Evolutionary conservation across 2,888 invertebrate genomes (phyloP).

Genomic region (Dioctria linearis): DNA sequence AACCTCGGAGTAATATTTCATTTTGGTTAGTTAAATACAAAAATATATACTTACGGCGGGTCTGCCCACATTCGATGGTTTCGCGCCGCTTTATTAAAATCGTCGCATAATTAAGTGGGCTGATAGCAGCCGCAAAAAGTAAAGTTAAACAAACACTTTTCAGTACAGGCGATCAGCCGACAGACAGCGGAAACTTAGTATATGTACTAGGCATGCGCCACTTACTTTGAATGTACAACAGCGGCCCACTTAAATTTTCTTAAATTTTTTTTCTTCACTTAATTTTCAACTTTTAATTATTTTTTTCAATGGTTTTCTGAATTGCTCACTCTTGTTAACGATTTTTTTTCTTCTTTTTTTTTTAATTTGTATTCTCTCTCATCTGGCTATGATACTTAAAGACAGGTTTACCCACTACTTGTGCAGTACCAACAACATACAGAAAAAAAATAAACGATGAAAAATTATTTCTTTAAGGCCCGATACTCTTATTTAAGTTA

Average conservation of each 20-base stretch:
- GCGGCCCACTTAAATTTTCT: conserved; percentile 34
- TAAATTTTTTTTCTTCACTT: conserved; percentile 25
- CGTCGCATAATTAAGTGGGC: conserved; percentile 44
- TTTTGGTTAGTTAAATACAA: background rate
- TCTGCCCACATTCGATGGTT: conserved; percentile 38
- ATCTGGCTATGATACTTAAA: background rate
- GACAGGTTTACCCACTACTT: conserved; percentile 40
- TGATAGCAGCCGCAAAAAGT: conserved; percentile 20
- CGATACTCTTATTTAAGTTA: too few species aligned
- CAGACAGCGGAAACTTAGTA: background rate
- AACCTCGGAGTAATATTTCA: conserved; percentile 10
- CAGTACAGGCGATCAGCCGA: conserved; percentile 1
- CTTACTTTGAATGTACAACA: background rate
- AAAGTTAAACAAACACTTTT: background rate
- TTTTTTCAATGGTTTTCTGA: background rate
- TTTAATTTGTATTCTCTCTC: conserved; percentile 15
- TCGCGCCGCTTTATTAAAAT: conserved; percentile 13
- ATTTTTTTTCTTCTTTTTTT: background rate
- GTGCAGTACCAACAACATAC: background rate
- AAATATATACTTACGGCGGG: conserved; percentile 15
- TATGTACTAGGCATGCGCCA: background rate
- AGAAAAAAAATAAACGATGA: too few species aligned
- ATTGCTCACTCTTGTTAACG: conserved; percentile 17
- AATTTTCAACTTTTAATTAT: conserved; percentile 36
- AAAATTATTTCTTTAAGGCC: too few species aligned